A percentile compares a stretch with the other conserved stretches of the same genome.
Evolutionary conservation across 2,888 invertebrate species (phyloP).

Genomic region (Acanthosepion lycidas): DNA sequence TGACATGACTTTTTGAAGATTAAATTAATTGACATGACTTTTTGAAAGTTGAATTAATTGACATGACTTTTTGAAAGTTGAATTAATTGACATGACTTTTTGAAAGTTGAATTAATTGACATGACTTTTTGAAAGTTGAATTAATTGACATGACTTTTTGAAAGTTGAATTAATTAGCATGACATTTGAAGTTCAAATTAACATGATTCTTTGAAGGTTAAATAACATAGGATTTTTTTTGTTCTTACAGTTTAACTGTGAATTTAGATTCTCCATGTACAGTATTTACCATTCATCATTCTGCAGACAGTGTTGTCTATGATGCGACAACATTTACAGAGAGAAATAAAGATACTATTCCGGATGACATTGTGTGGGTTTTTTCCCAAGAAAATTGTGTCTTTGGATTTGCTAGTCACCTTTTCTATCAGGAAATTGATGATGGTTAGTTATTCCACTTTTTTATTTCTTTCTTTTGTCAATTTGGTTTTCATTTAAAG

Average conservation of each 20-base stretch:
- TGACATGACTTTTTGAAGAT: too few species aligned
- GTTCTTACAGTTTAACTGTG: slow-evolving; percentile 81
- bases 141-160: too few species aligned
- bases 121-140: too few species aligned
- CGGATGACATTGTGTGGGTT: slow-evolving; percentile 92
- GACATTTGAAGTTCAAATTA: too few species aligned
- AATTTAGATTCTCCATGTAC: slow-evolving; percentile 75
- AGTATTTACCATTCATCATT: slow-evolving; percentile 92
- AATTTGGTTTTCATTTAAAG: too few species aligned
- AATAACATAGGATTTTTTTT: neutral
- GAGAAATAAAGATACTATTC: slow-evolving; percentile 92
- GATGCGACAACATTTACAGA: slow-evolving; percentile 91
- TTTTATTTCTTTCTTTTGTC: neutral
- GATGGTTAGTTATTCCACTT: neutral
- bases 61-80: too few species aligned
- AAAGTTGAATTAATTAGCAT: too few species aligned
- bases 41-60: too few species aligned
- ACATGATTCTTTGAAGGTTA: too few species aligned
- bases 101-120: too few species aligned
- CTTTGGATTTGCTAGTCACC: slow-evolving; percentile 96
- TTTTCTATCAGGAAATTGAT: slow-evolving; percentile 90
- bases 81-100: too few species aligned
- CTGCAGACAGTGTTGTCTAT: slow-evolving; percentile 88
- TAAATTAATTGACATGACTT: too few species aligned
- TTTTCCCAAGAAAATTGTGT: slow-evolving; percentile 94